Conservation (phyloP, 30 jellyfish, hydroid and myxozoan species). For the Pelagia noctiluca region DNA sequence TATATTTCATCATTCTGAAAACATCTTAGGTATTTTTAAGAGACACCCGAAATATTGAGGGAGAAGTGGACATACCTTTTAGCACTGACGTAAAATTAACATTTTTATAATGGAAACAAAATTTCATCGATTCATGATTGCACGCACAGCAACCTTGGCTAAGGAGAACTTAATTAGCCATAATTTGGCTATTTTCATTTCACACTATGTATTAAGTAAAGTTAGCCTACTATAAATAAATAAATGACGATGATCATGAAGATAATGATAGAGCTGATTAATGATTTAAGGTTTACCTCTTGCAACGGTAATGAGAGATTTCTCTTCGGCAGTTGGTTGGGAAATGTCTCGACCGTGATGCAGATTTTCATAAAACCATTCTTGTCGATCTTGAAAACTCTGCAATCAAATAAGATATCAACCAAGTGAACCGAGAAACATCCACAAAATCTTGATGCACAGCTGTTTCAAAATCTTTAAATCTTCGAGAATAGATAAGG, state of each 20-base stretch:
- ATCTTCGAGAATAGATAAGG: background rate
- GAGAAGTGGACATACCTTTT: too few relatives aligned
- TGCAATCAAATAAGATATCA: constrained; percentile 10
- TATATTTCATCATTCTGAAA: too few relatives aligned
- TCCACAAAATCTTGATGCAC: background rate
- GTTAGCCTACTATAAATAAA: too few relatives aligned
- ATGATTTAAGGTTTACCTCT: constrained; percentile 87
- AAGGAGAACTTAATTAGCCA: too few relatives aligned
- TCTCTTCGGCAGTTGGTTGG: constrained; percentile 66
- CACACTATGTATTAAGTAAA: too few relatives aligned
- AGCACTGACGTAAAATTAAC: too few relatives aligned
- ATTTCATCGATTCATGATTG: background rate
- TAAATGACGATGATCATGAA: too few relatives aligned
- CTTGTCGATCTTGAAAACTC: constrained; percentile 85
- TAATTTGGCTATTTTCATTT: too few relatives aligned
- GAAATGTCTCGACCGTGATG: constrained; percentile 50
- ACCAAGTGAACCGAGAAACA: background rate
- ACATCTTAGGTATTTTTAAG: too few relatives aligned
- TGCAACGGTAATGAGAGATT: constrained; percentile 58
- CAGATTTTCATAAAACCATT: constrained; percentile 91
- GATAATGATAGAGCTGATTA: too few relatives aligned
- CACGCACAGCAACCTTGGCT: background rate
- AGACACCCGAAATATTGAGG: too few relatives aligned
- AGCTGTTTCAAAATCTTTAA: background rate
- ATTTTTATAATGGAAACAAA: too few relatives aligned